Percentiles rank a stretch among this genome's conserved stretches.
Evolutionary conservation across 2,113 vertebrate species (phyloP).

Genomic region (Hiodon tergisus): DNA sequence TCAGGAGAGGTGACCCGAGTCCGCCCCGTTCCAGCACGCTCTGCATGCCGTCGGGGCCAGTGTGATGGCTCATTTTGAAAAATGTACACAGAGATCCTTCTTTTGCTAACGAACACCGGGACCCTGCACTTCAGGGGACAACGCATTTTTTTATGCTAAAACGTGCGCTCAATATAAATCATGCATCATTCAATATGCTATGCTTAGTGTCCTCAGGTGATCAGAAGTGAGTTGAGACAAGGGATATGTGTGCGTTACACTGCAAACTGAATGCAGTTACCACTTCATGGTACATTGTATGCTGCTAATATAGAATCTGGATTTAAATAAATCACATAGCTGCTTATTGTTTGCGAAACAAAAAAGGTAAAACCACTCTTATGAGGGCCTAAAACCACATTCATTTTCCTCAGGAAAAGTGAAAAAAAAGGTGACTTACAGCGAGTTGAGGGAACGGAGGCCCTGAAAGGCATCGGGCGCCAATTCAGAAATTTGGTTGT

Average conservation of each 20-base stretch:
- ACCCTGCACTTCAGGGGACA: slow-evolving; percentile 10
- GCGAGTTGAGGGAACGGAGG: slow-evolving; percentile 91
- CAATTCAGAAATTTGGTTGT: slow-evolving; percentile 96
- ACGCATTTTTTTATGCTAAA: slow-evolving; percentile 27
- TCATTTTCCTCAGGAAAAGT: slow-evolving; percentile 1
- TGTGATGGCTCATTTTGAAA: background rate
- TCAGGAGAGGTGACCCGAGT: background rate
- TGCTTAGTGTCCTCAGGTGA: background rate
- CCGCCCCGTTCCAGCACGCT: background rate
- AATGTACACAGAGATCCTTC: background rate
- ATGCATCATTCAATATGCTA: background rate
- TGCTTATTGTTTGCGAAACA: background rate
- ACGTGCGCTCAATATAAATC: slow-evolving; percentile 31
- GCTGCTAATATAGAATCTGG: background rate
- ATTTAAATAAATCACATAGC: background rate
- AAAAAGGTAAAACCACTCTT: background rate
- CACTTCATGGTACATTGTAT: background rate
- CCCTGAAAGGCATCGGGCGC: slow-evolving; percentile 94
- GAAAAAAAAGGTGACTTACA: slow-evolving; percentile 72
- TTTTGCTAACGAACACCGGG: background rate
- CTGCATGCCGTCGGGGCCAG: background rate
- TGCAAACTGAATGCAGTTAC: background rate
- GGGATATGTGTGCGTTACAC: background rate
- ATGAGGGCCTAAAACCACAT: background rate
- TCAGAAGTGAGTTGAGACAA: background rate